These are phyloP conservation scores for Norana najaformis DNA, from an alignment of 2,888 invertebrate species.

Conservation along the genomic window DNA sequence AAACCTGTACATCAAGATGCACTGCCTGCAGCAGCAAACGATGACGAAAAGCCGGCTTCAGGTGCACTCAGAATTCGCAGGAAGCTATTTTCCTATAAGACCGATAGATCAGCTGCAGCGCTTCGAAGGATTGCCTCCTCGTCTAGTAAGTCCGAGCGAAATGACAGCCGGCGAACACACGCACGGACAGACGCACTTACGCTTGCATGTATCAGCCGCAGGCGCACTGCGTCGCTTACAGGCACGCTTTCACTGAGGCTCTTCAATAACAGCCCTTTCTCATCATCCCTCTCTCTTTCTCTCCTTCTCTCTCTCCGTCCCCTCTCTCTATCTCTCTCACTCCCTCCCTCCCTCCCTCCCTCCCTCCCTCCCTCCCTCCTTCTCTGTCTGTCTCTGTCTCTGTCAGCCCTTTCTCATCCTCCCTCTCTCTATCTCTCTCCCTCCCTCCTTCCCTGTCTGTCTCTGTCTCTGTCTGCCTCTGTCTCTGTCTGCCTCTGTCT, in stretches of 20 bases:
- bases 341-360: neutral
- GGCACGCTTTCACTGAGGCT: neutral
- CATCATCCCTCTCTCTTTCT: too few species aligned
- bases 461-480: neutral
- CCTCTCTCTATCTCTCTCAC: too few species aligned
- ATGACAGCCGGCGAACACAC: neutral
- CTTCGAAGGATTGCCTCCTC: neutral
- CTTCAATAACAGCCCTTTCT: neutral
- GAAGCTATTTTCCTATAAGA: neutral
- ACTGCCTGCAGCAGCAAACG: neutral
- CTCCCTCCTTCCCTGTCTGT: too few species aligned
- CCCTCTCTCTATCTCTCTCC: too few species aligned
- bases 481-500: neutral
- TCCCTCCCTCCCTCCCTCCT: too few species aligned
- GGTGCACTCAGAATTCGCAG: neutral
- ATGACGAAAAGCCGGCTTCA: neutral
- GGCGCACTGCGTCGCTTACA: neutral
- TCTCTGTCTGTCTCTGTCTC: too few species aligned
- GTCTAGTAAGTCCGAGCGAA: neutral
- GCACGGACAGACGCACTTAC: neutral
- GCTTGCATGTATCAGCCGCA: neutral
- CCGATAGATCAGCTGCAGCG: neutral
- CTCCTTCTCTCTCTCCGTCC: too few species aligned
- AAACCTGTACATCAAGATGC: neutral
- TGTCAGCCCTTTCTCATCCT: too few species aligned